Percentiles rank a stretch among this genome's conserved stretches.
Conservation (phyloP, 2,888 invertebrate genomes). For the Cerceris ruficornis region DNA sequence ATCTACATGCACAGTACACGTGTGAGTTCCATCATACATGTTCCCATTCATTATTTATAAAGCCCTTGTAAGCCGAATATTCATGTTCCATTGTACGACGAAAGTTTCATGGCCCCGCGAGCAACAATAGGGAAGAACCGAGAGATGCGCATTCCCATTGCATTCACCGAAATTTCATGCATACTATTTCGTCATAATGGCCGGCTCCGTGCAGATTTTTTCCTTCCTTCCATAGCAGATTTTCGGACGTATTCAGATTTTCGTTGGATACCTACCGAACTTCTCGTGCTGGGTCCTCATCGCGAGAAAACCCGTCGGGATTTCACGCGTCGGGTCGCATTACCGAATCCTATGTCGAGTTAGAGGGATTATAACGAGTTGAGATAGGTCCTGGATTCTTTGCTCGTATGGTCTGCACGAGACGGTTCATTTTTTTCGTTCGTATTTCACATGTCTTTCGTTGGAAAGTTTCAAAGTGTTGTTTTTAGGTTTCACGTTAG, state of each 20-base stretch:
- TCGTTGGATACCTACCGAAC: conserved; percentile 38
- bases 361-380: conserved; percentile 72
- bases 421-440: conserved; percentile 8
- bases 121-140: background rate
- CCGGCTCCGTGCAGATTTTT: conserved; percentile 33
- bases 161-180: conserved; percentile 7
- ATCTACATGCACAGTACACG: too few relatives aligned
- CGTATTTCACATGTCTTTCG: too few relatives aligned
- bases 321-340: conserved; percentile 77
- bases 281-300: conserved; percentile 50
- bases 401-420: conserved; percentile 21
- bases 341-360: conserved; percentile 72
- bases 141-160: background rate
- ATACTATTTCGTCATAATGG: conserved; percentile 6
- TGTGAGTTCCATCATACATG: too few relatives aligned
- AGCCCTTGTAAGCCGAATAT: background rate
- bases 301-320: conserved; percentile 67
- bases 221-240: conserved; percentile 9
- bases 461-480: too few relatives aligned
- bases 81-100: background rate
- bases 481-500: too few relatives aligned
- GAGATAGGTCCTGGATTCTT: conserved; percentile 61
- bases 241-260: conserved; percentile 23
- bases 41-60: background rate
- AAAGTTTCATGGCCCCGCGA: background rate